Evolutionary conservation across 2,888 invertebrate species (phyloP).

Genomic region (Globia sparganii): DNA sequence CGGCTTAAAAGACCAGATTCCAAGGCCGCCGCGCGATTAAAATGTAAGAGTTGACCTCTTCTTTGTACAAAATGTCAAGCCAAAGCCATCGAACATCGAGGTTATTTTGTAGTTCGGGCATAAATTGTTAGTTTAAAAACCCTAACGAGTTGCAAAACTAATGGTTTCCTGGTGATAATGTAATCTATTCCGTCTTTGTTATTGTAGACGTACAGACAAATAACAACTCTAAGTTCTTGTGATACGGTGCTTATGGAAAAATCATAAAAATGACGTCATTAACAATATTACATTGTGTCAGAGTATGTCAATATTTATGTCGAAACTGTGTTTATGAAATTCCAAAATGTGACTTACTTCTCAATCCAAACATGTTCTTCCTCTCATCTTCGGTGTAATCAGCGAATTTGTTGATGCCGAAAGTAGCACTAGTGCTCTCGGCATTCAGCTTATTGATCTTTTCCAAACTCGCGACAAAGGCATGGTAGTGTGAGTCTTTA

Average conservation of each 20-base stretch:
- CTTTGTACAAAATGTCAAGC: slow-evolving; percentile 32
- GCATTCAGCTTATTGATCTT: slow-evolving; percentile 70
- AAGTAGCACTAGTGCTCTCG: slow-evolving; percentile 56
- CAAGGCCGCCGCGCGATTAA: slow-evolving; percentile 13
- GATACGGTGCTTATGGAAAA: slow-evolving; percentile 15
- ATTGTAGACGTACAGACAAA: slow-evolving; percentile 15
- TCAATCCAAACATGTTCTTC: slow-evolving; percentile 59
- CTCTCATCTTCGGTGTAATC: slow-evolving; percentile 73
- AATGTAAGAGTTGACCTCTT: slow-evolving; percentile 9
- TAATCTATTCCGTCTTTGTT: slow-evolving; percentile 34
- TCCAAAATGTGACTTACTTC: slow-evolving; percentile 45
- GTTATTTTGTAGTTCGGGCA: slow-evolving; percentile 6
- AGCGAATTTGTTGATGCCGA: slow-evolving; percentile 73
- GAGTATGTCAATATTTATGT: slow-evolving; percentile 3
- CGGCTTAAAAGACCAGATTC: slow-evolving; percentile 39
- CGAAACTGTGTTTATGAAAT: background rate
- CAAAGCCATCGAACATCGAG: slow-evolving; percentile 4
- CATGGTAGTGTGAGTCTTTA: slow-evolving; percentile 67
- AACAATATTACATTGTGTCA: slow-evolving; percentile 16
- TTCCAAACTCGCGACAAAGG: slow-evolving; percentile 69
- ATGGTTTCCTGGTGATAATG: slow-evolving; percentile 6
- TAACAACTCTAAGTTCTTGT: slow-evolving; percentile 8
- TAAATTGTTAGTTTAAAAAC: background rate
- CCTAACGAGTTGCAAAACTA: background rate
- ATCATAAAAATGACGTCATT: slow-evolving; percentile 27